A percentile compares a stretch with the other conserved stretches of the same genome.
Conservation (phyloP, 2,888 invertebrate species). For the Busseola fusca region DNA sequence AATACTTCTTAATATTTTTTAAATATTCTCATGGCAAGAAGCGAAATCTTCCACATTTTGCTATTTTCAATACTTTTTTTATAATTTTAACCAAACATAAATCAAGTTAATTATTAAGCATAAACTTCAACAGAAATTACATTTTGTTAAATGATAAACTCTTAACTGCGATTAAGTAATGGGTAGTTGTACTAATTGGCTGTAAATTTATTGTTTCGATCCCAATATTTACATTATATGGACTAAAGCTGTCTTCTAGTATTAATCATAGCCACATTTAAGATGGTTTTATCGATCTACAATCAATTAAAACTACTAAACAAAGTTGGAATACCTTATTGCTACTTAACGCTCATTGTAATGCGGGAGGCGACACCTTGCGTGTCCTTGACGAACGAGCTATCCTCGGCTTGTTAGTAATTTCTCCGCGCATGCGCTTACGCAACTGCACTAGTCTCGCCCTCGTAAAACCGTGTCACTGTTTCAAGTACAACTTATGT, state of each 20-base stretch:
- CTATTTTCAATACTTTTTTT: background rate
- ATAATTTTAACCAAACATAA: background rate
- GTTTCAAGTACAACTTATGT: slow-evolving; percentile 83
- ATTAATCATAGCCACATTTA: background rate
- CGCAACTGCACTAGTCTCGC: slow-evolving; percentile 81
- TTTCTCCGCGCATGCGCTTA: slow-evolving; percentile 81
- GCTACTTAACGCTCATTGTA: slow-evolving; percentile 66
- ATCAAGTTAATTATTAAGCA: background rate
- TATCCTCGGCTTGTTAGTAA: slow-evolving; percentile 82
- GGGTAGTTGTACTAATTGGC: background rate
- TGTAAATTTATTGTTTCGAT: background rate
- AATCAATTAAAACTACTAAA: slow-evolving; percentile 16
- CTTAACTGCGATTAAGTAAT: background rate
- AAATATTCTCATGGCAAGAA: background rate
- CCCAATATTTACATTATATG: background rate
- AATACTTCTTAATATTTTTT: too few relatives aligned
- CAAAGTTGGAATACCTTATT: background rate
- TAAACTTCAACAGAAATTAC: background rate
- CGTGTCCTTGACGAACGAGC: slow-evolving; percentile 80
- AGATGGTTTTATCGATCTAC: slow-evolving; percentile 5
- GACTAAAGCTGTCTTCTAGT: too few relatives aligned
- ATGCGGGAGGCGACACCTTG: slow-evolving; percentile 71
- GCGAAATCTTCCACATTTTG: background rate
- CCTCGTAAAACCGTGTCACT: slow-evolving; percentile 84
- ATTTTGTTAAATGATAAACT: background rate